phyloP scores from a whole-genome alignment of 2,888 invertebrate species.

The Platypus cylindrus region DNA sequence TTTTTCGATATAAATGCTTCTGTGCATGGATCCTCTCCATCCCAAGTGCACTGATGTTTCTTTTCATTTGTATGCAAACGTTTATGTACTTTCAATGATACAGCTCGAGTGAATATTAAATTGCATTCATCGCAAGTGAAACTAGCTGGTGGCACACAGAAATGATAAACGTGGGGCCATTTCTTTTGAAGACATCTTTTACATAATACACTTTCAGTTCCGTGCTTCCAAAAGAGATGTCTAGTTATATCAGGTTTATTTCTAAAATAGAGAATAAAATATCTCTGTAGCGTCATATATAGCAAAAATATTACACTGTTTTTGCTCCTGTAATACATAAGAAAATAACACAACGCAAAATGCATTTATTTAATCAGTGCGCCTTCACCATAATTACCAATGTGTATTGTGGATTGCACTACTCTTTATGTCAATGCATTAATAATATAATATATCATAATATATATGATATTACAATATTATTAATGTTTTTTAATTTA shows the following conservation, averaged over 20 bases:
- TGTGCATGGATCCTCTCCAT: conserved; percentile 54
- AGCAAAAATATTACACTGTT: too few relatives aligned
- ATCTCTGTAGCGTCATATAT: too few relatives aligned
- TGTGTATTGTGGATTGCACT: too few relatives aligned
- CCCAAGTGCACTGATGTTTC: conserved; percentile 60
- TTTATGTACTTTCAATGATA: conserved; percentile 73
- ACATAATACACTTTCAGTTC: conserved; percentile 75
- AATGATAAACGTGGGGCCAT: conserved; percentile 87
- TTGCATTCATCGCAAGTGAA: conserved; percentile 75
- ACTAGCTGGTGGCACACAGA: conserved; percentile 67
- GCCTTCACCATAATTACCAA: too few relatives aligned
- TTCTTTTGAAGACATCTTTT: conserved; percentile 79
- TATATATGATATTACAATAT: too few relatives aligned
- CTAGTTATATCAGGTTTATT: conserved; percentile 81
- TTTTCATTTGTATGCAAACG: conserved; percentile 56
- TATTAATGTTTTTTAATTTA: too few relatives aligned
- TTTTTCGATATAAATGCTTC: conserved; percentile 74
- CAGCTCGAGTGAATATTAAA: conserved; percentile 60
- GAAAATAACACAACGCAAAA: too few relatives aligned
- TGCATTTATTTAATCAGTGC: too few relatives aligned
- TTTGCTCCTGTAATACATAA: too few relatives aligned
- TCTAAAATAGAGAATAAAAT: conserved; percentile 29
- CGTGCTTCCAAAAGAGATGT: conserved; percentile 87
- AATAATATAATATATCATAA: too few relatives aligned
- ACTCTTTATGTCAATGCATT: too few relatives aligned